Evolutionary conservation across 2,113 vertebrate species (phyloP), one percentile per base, ranked within the genome.

Genomic region (Pterocles orientalis): DNA sequence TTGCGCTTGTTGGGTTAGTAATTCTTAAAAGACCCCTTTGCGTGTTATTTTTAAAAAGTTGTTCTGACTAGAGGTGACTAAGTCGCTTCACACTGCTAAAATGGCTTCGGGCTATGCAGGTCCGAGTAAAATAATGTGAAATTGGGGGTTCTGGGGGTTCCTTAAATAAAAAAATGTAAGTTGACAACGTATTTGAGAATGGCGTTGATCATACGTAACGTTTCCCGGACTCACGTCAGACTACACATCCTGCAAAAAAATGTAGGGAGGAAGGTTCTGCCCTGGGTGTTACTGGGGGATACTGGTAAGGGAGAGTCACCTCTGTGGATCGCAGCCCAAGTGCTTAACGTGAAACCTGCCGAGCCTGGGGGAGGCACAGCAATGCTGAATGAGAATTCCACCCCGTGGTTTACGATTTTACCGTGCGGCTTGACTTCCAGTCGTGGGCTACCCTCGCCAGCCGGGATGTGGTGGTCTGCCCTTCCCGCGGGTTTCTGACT

Each of bases 401-500:
- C 28, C 73, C 39, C 0, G 0, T 9, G 64, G 2, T 28, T 60
- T 24, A 1, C 0, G 0, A 8, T 51, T 36, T 80, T 80, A 14
- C 1, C 5, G 19, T 26, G 62, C 47, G 7, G 68, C 77, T 73
- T 80, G 64, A 20, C 29, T 24, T 7, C 50, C 65, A 36, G 76
- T 0, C 60, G 83, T 80, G 83, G 65, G 14, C 94, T 84, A 26
- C 73, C 11, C 64, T 69, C 0, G 2, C 31, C 7, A 4, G 17
- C 86, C 33, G 45, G 18, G 48, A 3, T 16, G 83, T 2, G 21
- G 2, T 18, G 29, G 3, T 61, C 3, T 50, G 76, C 13, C 60
- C 28, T 50, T 69, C 43, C 43, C 2, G 0, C 9, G 60, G n/a
- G 2, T 62, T 57, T 31, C 58, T 0, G 0, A 10, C 6, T 0